These are phyloP conservation scores for Chondrilla cf. caribensis DNA, from an alignment of 37 sponge, comb jelly and placozoan genomes.

Conservation along the genomic window DNA sequence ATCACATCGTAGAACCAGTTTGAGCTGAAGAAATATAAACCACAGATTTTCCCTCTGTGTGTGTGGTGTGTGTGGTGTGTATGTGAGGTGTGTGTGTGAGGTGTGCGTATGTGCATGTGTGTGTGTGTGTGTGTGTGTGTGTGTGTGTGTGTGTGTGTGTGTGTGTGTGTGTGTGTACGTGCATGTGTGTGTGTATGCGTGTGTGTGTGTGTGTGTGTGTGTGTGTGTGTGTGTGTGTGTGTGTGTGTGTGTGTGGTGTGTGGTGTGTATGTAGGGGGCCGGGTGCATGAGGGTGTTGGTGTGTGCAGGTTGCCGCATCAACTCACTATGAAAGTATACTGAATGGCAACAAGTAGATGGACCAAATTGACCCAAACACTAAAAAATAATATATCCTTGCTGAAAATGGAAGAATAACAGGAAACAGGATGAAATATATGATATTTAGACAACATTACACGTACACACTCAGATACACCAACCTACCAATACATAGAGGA, in stretches of 20 bases:
- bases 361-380: conserved; percentile 64
- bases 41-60: neutral
- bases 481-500: conserved; percentile 79
- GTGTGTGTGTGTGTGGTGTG: neutral
- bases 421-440: no score
- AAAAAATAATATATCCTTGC: conserved; percentile 72
- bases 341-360: conserved; percentile 46
- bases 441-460: neutral
- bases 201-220: neutral
- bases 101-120: neutral
- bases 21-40: conserved; percentile 36
- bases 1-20: conserved; percentile 69
- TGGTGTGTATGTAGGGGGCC: neutral
- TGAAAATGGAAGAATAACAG: neutral
- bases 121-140: conserved; percentile 15
- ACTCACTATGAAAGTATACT: conserved; percentile 60
- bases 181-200: conserved; percentile 4
- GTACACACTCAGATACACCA: neutral
- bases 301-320: neutral
- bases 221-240: conserved; percentile 1
- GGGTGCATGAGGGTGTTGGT: neutral
- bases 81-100: neutral
- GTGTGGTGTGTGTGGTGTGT: no score
- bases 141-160: conserved; percentile 21
- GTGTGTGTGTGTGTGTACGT: conserved; percentile 15